These are phyloP conservation scores for Manis javanica DNA, from an alignment of 2,797 vertebrate species.

Conservation along the genomic window DNA sequence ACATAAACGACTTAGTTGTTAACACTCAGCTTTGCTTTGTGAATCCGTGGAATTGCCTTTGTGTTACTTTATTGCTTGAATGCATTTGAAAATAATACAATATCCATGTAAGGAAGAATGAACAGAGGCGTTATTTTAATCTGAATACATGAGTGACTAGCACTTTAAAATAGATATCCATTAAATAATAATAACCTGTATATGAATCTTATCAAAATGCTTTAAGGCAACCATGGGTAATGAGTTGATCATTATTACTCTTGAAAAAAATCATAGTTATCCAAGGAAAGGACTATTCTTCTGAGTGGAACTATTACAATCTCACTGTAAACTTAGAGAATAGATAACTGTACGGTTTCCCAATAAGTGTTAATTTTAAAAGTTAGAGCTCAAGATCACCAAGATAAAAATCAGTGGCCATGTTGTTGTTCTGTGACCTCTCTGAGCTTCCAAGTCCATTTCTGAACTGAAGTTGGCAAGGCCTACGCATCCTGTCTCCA, in stretches of 20 bases:
- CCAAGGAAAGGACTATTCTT: background rate
- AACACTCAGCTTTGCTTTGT: slow-evolving; percentile 5
- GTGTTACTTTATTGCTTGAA: background rate
- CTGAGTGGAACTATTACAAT: background rate
- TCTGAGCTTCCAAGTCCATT: background rate
- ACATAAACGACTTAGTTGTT: background rate
- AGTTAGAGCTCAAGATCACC: background rate
- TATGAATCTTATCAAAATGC: slow-evolving; percentile 44
- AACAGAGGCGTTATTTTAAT: slow-evolving; percentile 40
- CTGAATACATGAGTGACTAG: slow-evolving; percentile 7
- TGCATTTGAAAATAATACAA: slow-evolving; percentile 52
- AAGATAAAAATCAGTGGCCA: background rate
- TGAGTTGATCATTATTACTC: slow-evolving; percentile 57
- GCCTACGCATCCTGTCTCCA: accelerated
- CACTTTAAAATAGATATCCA: slow-evolving; percentile 69
- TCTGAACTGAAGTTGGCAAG: background rate
- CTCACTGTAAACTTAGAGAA: background rate
- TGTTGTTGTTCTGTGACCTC: background rate
- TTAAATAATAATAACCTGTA: slow-evolving; percentile 59
- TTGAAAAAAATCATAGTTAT: background rate
- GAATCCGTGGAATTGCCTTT: background rate
- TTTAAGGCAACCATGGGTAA: slow-evolving; percentile 34
- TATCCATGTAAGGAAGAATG: slow-evolving; percentile 27
- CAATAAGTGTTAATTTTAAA: background rate
- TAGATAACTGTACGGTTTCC: background rate